Base-by-base conservation (phyloP, 2,797 vertebrate genomes). In the Zalophus californianus region DNA sequence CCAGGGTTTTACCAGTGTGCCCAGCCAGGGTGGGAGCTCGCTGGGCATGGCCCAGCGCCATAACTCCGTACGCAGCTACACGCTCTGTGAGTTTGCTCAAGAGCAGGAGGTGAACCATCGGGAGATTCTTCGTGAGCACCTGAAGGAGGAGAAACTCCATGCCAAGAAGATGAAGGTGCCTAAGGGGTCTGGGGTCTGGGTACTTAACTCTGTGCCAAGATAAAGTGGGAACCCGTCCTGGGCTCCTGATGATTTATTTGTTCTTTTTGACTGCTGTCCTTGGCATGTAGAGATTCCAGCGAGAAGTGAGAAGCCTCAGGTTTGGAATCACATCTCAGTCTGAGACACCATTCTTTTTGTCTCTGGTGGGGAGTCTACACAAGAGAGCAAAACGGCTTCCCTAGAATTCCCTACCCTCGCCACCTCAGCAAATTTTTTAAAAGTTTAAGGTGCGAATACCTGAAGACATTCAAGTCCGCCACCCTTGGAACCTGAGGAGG, bases 1-100 rank as follows among this genome's bases (percentile, higher is more conserved):
- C 88, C 99, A 99, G 98, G 99, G 99, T 32, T 99, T 99, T 98
- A 99, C 99, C 98, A 99, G 99, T 14, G 99, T 99, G 97, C 99
- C 99, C 98, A 99, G 99, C 98, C 99, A 99, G 86, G 99, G 99
- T 1, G 99, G 99, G 90, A 99, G 99, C 98, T 99, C 99, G 16
- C 98, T 99, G 98, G 99, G 99, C 95, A 99, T 99, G 99, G 99
- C 99, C 15, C 99, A 99, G 0, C 99, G 99, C 96, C 99, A 99
- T 98, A 99, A 99, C 97, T 99, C 99, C 91, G 99, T 99, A 75
- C 99, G 99, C 41, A 99, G 98, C 98, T 99, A 99, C 99, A 99
- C 99, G 0, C 99, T 99, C 95, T 99, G 99, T 27, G 99, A 99
- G 98, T 99, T 99, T 44, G 99, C 99, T 15, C 99, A 99, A 8